Evolutionary conservation across 2,113 vertebrate species (phyloP).

Genomic region (Cepphus grylle): DNA sequence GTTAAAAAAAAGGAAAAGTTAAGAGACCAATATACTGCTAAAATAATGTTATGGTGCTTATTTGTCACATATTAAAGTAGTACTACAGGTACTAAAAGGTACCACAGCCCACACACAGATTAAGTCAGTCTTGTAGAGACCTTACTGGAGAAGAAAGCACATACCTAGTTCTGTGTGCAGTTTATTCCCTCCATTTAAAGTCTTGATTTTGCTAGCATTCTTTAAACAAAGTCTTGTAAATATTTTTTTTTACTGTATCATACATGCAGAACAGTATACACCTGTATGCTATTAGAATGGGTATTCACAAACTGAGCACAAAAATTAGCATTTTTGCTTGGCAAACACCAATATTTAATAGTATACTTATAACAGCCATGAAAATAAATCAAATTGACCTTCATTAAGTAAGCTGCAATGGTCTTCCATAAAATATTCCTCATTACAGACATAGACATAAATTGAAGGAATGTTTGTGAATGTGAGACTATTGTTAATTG

Average conservation of each 20-base stretch:
- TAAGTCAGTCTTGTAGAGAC: neutral
- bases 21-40: neutral
- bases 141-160: neutral
- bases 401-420: neutral
- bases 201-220: neutral
- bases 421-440: neutral
- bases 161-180: rapidly evolving
- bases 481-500: neutral
- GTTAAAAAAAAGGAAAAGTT: neutral
- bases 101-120: neutral
- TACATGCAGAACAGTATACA: neutral
- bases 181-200: neutral
- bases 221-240: neutral
- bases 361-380: neutral
- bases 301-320: neutral
- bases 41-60: neutral
- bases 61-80: neutral
- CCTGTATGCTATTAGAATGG: neutral
- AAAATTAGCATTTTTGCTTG: neutral
- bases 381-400: neutral
- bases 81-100: neutral
- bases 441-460: neutral
- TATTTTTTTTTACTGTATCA: neutral
- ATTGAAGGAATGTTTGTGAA: neutral
- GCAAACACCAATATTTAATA: neutral